Conservation (phyloP, 1,140 invertebrate genomes). For the Agraylea sexmaculata region DNA sequence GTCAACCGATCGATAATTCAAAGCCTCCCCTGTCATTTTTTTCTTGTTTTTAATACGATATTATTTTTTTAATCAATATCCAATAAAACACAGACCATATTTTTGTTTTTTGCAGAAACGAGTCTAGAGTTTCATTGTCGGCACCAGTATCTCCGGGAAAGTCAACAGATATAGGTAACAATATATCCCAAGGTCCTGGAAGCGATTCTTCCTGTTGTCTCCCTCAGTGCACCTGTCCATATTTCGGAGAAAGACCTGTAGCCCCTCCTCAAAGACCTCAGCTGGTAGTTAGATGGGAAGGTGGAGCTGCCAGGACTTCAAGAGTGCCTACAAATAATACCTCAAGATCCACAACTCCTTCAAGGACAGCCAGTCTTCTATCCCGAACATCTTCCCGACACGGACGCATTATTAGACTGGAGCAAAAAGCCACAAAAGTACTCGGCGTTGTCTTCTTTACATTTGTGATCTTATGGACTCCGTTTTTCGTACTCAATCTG, state of each 20-base stretch:
- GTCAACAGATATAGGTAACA: no score
- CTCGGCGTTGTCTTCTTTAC: slow-evolving; percentile 87
- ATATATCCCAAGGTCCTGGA: no score
- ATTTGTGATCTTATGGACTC: slow-evolving; percentile 87
- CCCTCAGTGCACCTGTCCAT: slow-evolving; percentile 64
- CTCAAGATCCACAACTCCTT: slow-evolving; percentile 20
- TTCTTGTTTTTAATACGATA: no score
- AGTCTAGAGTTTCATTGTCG: no score
- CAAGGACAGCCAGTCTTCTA: slow-evolving; percentile 65
- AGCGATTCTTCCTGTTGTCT: slow-evolving; percentile 45
- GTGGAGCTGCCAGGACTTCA: slow-evolving; percentile 7
- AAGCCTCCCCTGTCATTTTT: no score
- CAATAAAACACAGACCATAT: no score
- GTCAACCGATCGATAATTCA: no score
- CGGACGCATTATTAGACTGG: slow-evolving; percentile 66
- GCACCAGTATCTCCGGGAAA: no score
- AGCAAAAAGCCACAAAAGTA: slow-evolving; percentile 92
- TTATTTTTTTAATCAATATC: no score
- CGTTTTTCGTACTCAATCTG: slow-evolving; percentile 84
- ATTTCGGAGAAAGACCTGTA: slow-evolving; percentile 53
- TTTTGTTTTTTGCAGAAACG: no score
- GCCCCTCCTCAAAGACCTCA: slow-evolving; percentile 27
- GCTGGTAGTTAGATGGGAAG: slow-evolving; percentile 15
- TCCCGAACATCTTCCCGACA: slow-evolving; percentile 68
- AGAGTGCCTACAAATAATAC: not conserved